phyloP scores from a whole-genome alignment of 2,888 invertebrate species.

The Hyppa rectilinea region DNA sequence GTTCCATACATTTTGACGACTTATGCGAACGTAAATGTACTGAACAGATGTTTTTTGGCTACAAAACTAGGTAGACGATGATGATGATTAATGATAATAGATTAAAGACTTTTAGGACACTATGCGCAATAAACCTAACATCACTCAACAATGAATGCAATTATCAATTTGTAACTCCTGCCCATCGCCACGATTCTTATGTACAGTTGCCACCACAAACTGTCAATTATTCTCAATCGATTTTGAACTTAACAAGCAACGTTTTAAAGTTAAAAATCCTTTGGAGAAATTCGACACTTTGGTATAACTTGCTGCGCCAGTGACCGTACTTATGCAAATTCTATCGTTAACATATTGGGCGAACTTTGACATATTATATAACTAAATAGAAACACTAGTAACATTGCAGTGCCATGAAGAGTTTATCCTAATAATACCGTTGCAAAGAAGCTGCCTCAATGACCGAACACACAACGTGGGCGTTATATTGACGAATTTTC shows the following conservation, averaged over 20 bases:
- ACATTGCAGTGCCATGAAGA: neutral
- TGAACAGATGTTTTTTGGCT: too few relatives aligned
- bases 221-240: too few relatives aligned
- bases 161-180: slow-evolving; percentile 46
- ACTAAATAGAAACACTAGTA: slow-evolving; percentile 32
- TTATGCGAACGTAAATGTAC: too few relatives aligned
- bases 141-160: slow-evolving; percentile 32
- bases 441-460: neutral
- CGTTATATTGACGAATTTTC: slow-evolving; percentile 1
- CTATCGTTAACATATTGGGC: slow-evolving; percentile 61
- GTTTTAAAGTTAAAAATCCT: too few relatives aligned
- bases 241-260: too few relatives aligned
- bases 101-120: slow-evolving; percentile 8
- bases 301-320: too few relatives aligned
- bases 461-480: neutral
- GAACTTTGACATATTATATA: slow-evolving; percentile 74
- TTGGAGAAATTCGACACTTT: too few relatives aligned
- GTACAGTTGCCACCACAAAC: too few relatives aligned
- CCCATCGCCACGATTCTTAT: slow-evolving; percentile 56
- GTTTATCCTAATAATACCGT: slow-evolving; percentile 5
- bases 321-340: slow-evolving; percentile 69
- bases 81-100: slow-evolving; percentile 36
- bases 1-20: too few relatives aligned
- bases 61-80: too few relatives aligned
- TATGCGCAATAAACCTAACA: slow-evolving; percentile 27